phyloP scores from a whole-genome alignment of 2,888 invertebrate genomes.

The Teleiodes luculella region DNA sequence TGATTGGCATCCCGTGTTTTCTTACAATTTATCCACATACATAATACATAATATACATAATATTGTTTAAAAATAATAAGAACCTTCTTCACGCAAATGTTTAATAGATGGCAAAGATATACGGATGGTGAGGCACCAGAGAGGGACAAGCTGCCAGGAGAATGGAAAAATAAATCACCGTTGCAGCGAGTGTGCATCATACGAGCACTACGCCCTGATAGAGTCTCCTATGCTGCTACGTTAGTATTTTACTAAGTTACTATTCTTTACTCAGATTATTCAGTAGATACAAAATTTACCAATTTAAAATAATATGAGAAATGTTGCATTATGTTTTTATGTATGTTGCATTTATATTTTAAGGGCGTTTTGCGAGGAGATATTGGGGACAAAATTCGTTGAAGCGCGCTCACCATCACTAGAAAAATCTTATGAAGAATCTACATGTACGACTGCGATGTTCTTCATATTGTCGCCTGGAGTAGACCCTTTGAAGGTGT shows the following conservation, averaged over 20 bases:
- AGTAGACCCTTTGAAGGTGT: constrained; percentile 92
- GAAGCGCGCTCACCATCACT: constrained; percentile 89
- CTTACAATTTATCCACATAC: no score
- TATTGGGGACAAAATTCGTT: constrained; percentile 89
- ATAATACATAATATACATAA: no score
- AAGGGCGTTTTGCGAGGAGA: constrained; percentile 92
- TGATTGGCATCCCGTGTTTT: no score
- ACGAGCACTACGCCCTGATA: constrained; percentile 92
- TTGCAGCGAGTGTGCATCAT: constrained; percentile 94
- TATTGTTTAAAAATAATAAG: no score
- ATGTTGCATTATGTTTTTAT: no score
- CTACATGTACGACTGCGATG: constrained; percentile 89
- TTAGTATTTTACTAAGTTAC: constrained; percentile 34
- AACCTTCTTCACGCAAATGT: no score
- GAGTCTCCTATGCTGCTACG: constrained; percentile 95
- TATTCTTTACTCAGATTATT: no score
- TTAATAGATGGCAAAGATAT: constrained; percentile 91
- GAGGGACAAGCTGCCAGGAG: constrained; percentile 95
- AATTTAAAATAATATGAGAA: no score
- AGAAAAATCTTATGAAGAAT: constrained; percentile 91
- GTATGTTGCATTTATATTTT: neutral
- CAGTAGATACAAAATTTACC: no score
- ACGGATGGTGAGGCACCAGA: constrained; percentile 95
- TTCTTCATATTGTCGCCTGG: constrained; percentile 97
- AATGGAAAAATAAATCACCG: constrained; percentile 94